A percentile compares a stretch with the other conserved stretches of the same genome.
phyloP scores from a whole-genome alignment of 2,797 vertebrate species.

The Acropternis orthonyx region DNA sequence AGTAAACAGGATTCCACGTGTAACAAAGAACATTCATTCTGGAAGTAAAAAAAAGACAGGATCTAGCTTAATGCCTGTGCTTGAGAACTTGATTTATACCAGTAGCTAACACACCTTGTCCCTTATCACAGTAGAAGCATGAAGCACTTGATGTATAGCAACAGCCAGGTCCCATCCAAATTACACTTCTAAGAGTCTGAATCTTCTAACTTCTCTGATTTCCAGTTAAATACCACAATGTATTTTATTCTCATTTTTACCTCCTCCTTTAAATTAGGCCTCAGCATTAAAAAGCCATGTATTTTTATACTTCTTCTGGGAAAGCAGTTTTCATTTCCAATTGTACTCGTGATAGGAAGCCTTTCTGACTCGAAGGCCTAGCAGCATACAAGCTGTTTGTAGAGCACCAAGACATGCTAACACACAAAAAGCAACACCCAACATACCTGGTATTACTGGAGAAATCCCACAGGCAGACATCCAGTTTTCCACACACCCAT shows the following conservation, averaged over 20 bases:
- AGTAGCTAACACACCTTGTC: background rate
- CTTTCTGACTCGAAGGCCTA: background rate
- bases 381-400: background rate
- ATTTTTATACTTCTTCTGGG: background rate
- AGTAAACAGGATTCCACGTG: background rate
- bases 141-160: background rate
- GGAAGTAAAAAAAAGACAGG: background rate
- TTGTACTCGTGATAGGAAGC: background rate
- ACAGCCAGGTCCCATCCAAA: background rate
- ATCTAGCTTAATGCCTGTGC: background rate
- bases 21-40: background rate
- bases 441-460: conserved; percentile 77
- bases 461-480: conserved; percentile 79
- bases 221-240: background rate
- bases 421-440: background rate
- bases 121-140: background rate
- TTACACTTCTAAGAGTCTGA: background rate
- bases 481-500: conserved; percentile 71
- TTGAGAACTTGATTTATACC: background rate
- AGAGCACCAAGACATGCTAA: background rate
- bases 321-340: background rate
- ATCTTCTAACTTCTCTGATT: background rate
- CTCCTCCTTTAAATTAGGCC: background rate
- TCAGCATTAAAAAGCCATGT: background rate
- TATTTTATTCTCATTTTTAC: background rate